A percentile compares a stretch with the other conserved stretches of the same genome.
These are phyloP conservation scores for Siderastrea siderea DNA, from an alignment of 92 coral and sea anemone species.

Conservation along the genomic window DNA sequence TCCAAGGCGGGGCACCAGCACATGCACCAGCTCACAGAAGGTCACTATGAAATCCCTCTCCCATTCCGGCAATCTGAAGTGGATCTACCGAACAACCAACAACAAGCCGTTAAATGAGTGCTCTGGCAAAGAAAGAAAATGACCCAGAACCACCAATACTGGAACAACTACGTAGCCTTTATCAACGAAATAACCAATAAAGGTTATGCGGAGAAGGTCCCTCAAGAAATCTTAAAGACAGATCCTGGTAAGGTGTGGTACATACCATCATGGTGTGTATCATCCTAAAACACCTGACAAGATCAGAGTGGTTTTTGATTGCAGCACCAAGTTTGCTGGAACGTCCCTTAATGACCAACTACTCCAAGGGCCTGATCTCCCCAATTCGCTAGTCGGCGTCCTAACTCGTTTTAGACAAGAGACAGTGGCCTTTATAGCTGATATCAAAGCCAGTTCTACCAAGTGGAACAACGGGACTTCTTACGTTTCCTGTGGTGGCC, in stretches of 20 bases:
- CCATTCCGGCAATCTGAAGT: slow-evolving; percentile 60
- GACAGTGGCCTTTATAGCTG: no score
- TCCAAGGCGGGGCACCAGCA: no score
- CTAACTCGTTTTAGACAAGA: no score
- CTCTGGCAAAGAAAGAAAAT: slow-evolving; percentile 64
- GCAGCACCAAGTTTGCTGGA: slow-evolving; percentile 55
- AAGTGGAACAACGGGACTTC: slow-evolving; percentile 45
- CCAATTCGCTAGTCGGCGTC: no score
- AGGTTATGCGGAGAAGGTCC: slow-evolving; percentile 62
- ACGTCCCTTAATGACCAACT: slow-evolving; percentile 64
- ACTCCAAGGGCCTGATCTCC: slow-evolving; percentile 48
- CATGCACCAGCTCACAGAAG: slow-evolving; percentile 20
- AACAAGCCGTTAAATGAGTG: slow-evolving; percentile 50
- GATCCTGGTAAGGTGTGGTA: slow-evolving; percentile 60
- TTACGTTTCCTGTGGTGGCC: no score
- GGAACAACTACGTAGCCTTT: slow-evolving; percentile 48
- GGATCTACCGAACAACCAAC: slow-evolving; percentile 60
- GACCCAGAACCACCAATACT: slow-evolving; percentile 32
- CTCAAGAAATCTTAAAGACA: slow-evolving; percentile 3
- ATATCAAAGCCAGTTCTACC: slow-evolving; percentile 21
- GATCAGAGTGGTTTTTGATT: background rate
- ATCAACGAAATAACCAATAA: slow-evolving; percentile 47
- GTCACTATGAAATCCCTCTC: slow-evolving; percentile 69
- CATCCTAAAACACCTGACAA: no score
- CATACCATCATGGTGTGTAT: slow-evolving; percentile 71